Base-by-base conservation (phyloP, 1,140 invertebrate genomes). In the Drosophila chauvacae region DNA sequence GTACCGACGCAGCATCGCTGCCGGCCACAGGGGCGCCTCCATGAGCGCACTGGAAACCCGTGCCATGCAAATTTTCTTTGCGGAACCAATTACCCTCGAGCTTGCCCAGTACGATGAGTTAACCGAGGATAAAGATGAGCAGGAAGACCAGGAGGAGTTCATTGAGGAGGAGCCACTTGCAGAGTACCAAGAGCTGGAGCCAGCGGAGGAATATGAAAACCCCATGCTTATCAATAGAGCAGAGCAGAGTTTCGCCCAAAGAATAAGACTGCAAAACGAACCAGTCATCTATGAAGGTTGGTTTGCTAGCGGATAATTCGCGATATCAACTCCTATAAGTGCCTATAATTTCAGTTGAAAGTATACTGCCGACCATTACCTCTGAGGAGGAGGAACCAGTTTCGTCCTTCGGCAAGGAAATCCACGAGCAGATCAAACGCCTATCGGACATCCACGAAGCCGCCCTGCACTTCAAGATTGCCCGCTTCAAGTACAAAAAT, bases 401-500 rank as follows among this genome's bases (percentile, higher is more conserved):
- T 41, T 47, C 51, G 4, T 28, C 56, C 16, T 58, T 65, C 13
- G 66, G 53, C 10, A 81, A 83, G 51, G 77, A 91, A 53, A 87
- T 92, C 16, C 68, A 77, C 14, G 42, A 80, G 9, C 91, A 92
- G 58, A 33, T 92, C 7, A 91, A 91, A 30, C 76, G 91, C 11
- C n/a, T 92, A 18, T 82, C 90, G 2, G 85, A 92, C 48, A 90
- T 92, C 14, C 88, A 92, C n/a, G 75, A 80, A n/a, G 91, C 91
- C 48, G 56, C 81, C 35, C 68, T 92, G 20, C 81, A 84, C 48
- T 92, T 92, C 44, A 86, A 91, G 59, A 90, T 92, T 48, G 91
- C 90, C 23, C 76, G 87, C 6, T 92, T 91, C n/a, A 91, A 92
- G 33, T 92, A 91, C 48, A 92, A 91, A 13, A 92, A 92, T 87